Base-by-base conservation (phyloP, 2,888 invertebrate genomes). In the Caenorhabditis sp. region DNA sequence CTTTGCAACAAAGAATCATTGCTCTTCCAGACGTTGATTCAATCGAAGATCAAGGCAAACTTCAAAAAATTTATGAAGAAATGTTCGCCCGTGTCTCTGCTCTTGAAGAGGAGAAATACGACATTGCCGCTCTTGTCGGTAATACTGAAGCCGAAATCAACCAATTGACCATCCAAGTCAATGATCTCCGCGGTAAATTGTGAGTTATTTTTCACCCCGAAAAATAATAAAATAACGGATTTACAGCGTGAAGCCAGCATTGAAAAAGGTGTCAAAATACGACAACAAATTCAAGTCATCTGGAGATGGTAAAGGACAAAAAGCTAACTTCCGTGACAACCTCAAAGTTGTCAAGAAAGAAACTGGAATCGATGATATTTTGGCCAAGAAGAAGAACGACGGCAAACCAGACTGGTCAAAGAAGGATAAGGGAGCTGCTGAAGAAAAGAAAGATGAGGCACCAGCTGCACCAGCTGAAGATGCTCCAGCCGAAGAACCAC, bases 181-280 rank as follows among this genome's bases (percentile, higher is more conserved):
- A 97, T 91, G 97, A 97, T 92, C 94, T 97, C 90, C 93, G 97
- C 91, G 97, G 97, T 90, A 97, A 97, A 93, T 97, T 97, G 89
- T 88, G 88, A 88, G 89, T 88, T 81, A 53, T 26, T n/a, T n/a
- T n/a, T n/a, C n/a, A n/a, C n/a, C n/a, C 36, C n/a, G 6, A 27
- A n/a, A 17, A 27, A 31, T n/a, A n/a, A n/a, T n/a, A n/a, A n/a
- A n/a, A n/a, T n/a, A n/a, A n/a, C n/a, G n/a, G 1, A n/a, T 23
- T 73, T 78, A 21, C 69, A 81, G 81, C 65, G 83, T 82, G 54
- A 83, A 83, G 71, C 83, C 83, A 1, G 64, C 78, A 1, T 64
- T 99, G 91, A 97, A 97, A 92, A 99, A 97, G 92, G 97, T 99
- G 85, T 97, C 97, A 91, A 97, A 97, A 92, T 95, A 95, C 91